Base-by-base conservation (phyloP, 2,113 vertebrate species). In the Canis aureus region DNA sequence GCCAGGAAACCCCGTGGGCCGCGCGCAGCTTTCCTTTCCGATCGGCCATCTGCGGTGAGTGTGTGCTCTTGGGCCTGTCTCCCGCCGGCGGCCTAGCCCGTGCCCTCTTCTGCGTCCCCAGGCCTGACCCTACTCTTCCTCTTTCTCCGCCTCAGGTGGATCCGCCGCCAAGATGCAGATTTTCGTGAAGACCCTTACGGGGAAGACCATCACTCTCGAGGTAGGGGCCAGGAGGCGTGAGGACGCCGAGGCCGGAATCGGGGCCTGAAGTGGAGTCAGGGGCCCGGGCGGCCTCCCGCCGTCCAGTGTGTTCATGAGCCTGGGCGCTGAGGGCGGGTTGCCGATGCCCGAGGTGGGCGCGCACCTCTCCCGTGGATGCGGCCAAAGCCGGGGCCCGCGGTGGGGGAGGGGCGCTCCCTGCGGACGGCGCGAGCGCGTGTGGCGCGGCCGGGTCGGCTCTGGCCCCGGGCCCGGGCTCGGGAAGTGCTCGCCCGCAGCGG, bases 201-300 rank as follows among this genome's bases (percentile, higher is more conserved):
- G 99, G 98, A 99, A 99, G 98, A 99, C 99, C 25, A 99, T 99
- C 98, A 99, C 99, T 97, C 99, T 99, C 97, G 99, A 99, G 99
- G 99, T 99, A 98, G 95, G 79, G 35, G 57, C 94, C 10, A 0
- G 55, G 91, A 10, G 25, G 76, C 10, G 20, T 1, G 94, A 8
- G 89, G 59, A 35, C 29, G 67, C 69, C 23, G 0, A 9, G 87
- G 78, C 62, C 80, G 2, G 85, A 2, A 1, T 1, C 0, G 16
- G 82, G 57, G 12, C 55, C 10, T 2, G 25, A 7, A 16, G 27
- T 29, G 66, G 20, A 5, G 20, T 22, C 32, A 8, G 8, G 76
- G 13, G 3, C 10, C 2, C 3, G 22, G 1, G 32, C n/a, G 2
- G n/a, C 8, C 8, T 16, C 17, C 16, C 38, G 55, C 11, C 2